Evolutionary conservation across 1,140 invertebrate genomes (phyloP), one percentile per base, ranked within the genome.

Genomic region (Lethrus apterus): DNA sequence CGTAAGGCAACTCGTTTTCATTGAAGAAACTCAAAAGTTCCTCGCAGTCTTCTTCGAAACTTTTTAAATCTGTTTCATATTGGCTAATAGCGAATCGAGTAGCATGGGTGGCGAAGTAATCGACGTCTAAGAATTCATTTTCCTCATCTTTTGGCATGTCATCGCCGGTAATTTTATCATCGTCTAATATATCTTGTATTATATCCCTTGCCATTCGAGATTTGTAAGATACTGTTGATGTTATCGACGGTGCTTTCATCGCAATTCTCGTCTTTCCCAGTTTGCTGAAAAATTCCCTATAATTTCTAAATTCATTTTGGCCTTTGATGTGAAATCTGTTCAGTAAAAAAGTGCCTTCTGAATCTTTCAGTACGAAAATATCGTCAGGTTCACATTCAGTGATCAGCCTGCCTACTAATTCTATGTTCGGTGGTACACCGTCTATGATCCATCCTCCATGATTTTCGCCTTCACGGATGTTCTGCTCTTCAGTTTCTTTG

Each of bases 401-500:
- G 14, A 46, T 55, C 4, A 79, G 52, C 43, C 58, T 60, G 42
- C 58, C 55, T 64, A 76, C 70, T 51, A 66, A 60, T 48, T 74
- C 67, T n/a, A 61, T 23, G 49, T 73, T 63, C 10, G 64, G 55
- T 17, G 68, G 61, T 63, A 79, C 71, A 2, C 69, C 74, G 59
- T 79, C 76, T 18, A 80, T 60, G 47, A 80, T 69, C 69, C 70
- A 79, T 43, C 72, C 72, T 10, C 70, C 68, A 23, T 31, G 29
- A 34, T 42, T 19, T 10, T 42, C 64, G 38, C 48, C 47, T 41
- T 50, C 54, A 53, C 46, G 57, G 50, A 55, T 23, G 48, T 52
- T 50, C 46, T 59, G 46, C n/a, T 58, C 55, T 45, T 74, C 70
- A 30, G 65, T 58, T 19, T 51, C 46, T 53, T 52, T 56, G 23